Conservation (phyloP, 1,140 invertebrate genomes). For the Orchesella cincta region DNA sequence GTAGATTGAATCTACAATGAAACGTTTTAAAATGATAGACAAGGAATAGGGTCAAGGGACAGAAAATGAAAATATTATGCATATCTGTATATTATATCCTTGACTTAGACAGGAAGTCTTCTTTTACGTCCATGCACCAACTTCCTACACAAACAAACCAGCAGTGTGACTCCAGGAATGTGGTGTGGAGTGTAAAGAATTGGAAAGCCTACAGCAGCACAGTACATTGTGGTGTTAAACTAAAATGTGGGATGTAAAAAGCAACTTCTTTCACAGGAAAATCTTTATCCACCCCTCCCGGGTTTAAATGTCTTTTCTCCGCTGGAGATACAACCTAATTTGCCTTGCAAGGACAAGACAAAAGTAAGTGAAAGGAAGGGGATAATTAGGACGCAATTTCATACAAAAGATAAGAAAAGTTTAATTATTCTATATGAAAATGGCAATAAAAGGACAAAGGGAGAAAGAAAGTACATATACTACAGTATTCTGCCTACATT, state of each 20-base stretch:
- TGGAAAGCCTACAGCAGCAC: not conserved
- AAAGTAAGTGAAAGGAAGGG: slow-evolving; percentile 41
- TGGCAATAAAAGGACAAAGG: slow-evolving; percentile 31
- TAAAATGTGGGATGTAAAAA: not conserved
- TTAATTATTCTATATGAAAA: slow-evolving; percentile 44
- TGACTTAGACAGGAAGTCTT: no score
- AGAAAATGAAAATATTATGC: no score
- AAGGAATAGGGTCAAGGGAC: no score
- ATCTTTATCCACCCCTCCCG: slow-evolving; percentile 7
- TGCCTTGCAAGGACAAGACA: slow-evolving; percentile 19
- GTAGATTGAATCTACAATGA: no score
- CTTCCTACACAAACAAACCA: no score
- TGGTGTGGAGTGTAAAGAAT: no score
- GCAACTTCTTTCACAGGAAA: not conserved
- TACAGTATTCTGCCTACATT: no score
- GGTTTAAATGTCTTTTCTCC: not conserved
- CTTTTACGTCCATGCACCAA: no score
- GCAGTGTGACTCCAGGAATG: no score
- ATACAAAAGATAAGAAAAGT: slow-evolving; percentile 47
- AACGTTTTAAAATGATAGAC: no score
- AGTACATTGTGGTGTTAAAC: not conserved
- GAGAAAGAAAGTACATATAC: slow-evolving; percentile 25
- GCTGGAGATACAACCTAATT: slow-evolving; percentile 18
- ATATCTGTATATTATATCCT: no score
- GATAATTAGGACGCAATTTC: slow-evolving; percentile 49